These are phyloP conservation scores for Myiozetetes cayanensis DNA, from an alignment of 2,113 vertebrate species.

Conservation along the genomic window DNA sequence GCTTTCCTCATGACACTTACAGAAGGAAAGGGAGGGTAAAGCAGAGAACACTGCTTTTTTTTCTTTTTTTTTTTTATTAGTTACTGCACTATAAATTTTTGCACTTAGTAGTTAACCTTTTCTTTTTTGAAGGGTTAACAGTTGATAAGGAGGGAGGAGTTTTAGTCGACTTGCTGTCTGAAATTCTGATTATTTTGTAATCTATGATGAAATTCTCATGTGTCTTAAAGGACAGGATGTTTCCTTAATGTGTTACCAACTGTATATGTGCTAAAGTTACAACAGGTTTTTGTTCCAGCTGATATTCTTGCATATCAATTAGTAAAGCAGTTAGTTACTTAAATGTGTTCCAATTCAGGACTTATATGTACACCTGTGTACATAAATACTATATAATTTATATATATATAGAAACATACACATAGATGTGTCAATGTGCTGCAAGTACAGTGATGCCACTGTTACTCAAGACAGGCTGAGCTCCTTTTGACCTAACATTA, in stretches of 20 bases:
- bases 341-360: neutral
- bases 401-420: neutral
- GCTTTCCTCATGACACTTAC: neutral
- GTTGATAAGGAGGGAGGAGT: neutral
- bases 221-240: neutral
- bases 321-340: neutral
- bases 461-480: neutral
- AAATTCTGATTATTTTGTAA: neutral
- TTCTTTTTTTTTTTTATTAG: neutral
- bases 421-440: neutral
- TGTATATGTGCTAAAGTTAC: neutral
- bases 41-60: neutral
- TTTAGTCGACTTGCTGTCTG: neutral
- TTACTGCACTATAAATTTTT: neutral
- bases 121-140: accelerated
- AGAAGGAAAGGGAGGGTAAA: neutral
- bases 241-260: neutral
- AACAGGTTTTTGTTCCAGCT: neutral
- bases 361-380: neutral
- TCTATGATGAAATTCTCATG: neutral
- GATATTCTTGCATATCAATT: neutral
- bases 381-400: neutral
- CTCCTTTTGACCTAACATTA: neutral
- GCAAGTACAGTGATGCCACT: neutral
- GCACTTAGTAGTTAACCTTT: neutral